Base-by-base conservation (phyloP, 35 echinoderm and acorn worm genomes). In the Heliocidaris erythrogramma region DNA sequence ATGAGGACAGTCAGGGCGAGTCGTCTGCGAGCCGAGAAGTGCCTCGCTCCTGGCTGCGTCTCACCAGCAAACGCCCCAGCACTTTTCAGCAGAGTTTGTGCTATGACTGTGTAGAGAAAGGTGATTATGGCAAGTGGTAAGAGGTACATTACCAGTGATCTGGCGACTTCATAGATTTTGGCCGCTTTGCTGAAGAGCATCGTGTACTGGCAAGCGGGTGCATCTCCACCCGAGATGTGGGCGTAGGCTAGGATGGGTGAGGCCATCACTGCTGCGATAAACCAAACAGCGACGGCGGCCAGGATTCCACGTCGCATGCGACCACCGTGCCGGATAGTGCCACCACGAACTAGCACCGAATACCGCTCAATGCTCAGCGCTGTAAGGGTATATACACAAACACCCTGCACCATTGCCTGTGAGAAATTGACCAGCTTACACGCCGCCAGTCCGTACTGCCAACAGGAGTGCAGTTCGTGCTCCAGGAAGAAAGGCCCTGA, bases 1-100 rank as follows among this genome's bases (percentile, higher is more conserved):
- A 98, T 84, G 53, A 98, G 93, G 21, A 98, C 97, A 71, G 95
- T 98, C 18, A 98, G 94, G 14, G 97, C 97, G 10, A 98, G 94
- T 30, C 97, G 97, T 71, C 96, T 95, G 7, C 97, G 91, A 12
- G 97, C 97, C 11, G 90, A 85, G 69, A 98, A 98, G 52, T 98
- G 97, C 18, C 94, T 94, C 4, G 96, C 97, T 48, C 97, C 97
- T 21, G 97, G 97, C 85, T 98, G 97, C 2, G 94, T 97, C 71
- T 98, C 97, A 85, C 95, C 92, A n/a, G 87, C 88, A 78, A 98
- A 98, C 60, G 90, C 94, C 8, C 94, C 96, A 30, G 95, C 95
- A 78, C 97, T 98, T 13, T 88, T 94, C 7, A 98, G 61, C 9
- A 98, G 95, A 14, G 96, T 95, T 27, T 94, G 86, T 7, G 97